A percentile compares a stretch with the other conserved stretches of the same genome.
Conservation (phyloP, 2,888 invertebrate genomes). For the Leptinotarsa peninsularis region DNA sequence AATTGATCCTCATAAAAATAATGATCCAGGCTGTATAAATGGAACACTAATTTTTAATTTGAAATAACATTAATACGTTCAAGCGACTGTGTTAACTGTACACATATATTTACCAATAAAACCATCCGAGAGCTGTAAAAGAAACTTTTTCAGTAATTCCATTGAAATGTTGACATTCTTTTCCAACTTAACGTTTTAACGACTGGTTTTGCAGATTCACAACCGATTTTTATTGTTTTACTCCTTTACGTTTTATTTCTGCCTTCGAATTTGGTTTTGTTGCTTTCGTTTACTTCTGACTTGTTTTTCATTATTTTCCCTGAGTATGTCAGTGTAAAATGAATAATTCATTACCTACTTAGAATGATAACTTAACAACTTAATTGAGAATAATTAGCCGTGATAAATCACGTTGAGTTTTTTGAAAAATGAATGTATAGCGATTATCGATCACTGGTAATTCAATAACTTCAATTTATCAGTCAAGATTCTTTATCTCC, state of each 20-base stretch:
- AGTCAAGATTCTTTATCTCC: conserved; percentile 34
- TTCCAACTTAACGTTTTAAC: conserved; percentile 26
- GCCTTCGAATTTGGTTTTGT: conserved; percentile 17
- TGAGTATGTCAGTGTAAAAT: conserved; percentile 33
- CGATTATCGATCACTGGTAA: conserved; percentile 33
- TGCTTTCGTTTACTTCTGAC: conserved; percentile 33
- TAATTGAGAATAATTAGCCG: conserved; percentile 41
- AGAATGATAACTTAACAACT: conserved; percentile 41
- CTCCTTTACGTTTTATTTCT: conserved; percentile 35
- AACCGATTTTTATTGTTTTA: conserved; percentile 37
- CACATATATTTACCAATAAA: not conserved
- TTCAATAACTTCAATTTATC: conserved; percentile 36
- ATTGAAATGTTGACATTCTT: conserved; percentile 31
- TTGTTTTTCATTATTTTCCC: conserved; percentile 29
- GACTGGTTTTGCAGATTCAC: conserved; percentile 36
- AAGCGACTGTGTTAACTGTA: not conserved
- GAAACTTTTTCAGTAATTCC: not conserved
- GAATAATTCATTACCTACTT: conserved; percentile 33
- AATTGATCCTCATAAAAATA: not conserved
- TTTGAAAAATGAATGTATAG: conserved; percentile 25
- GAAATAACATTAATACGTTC: not conserved
- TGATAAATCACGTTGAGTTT: conserved; percentile 31
- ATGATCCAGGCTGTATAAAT: not conserved
- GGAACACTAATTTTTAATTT: not conserved
- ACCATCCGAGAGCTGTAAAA: not conserved